A percentile compares a stretch with the other conserved stretches of the same genome.
Conservation (phyloP, 1,140 invertebrate species). For the Pseudoatta argentina region DNA sequence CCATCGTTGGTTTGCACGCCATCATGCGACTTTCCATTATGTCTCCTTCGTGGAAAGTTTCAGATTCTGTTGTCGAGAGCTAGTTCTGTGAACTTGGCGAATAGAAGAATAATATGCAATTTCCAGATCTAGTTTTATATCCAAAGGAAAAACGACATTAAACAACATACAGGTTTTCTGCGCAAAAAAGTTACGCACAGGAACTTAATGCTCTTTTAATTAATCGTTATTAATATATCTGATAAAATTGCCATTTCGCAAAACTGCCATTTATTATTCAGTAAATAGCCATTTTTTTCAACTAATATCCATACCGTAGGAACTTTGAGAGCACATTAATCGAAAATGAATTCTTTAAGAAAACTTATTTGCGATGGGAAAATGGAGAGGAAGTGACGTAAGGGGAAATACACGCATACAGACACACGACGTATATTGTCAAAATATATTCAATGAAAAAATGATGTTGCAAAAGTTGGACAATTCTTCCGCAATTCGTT, state of each 20-base stretch:
- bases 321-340: neutral
- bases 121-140: neutral
- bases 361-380: neutral
- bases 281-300: neutral
- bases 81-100: neutral
- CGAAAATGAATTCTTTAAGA: neutral
- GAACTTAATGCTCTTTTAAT: neutral
- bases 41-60: slow-evolving; percentile 50
- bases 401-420: slow-evolving; percentile 45
- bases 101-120: slow-evolving; percentile 15
- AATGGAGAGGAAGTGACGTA: neutral
- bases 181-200: neutral
- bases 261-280: neutral
- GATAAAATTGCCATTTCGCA: neutral
- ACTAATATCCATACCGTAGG: neutral
- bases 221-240: neutral
- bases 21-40: slow-evolving; percentile 47
- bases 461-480: slow-evolving; percentile 82
- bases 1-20: slow-evolving; percentile 31
- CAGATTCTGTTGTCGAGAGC: slow-evolving; percentile 45
- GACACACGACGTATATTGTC: slow-evolving; percentile 76
- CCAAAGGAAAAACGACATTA: neutral
- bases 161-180: neutral
- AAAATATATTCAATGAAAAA: slow-evolving; percentile 84
- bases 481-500: slow-evolving; percentile 77